Evolutionary conservation across 1,140 invertebrate genomes (phyloP).

Genomic region (Globodera ellingtonae): DNA sequence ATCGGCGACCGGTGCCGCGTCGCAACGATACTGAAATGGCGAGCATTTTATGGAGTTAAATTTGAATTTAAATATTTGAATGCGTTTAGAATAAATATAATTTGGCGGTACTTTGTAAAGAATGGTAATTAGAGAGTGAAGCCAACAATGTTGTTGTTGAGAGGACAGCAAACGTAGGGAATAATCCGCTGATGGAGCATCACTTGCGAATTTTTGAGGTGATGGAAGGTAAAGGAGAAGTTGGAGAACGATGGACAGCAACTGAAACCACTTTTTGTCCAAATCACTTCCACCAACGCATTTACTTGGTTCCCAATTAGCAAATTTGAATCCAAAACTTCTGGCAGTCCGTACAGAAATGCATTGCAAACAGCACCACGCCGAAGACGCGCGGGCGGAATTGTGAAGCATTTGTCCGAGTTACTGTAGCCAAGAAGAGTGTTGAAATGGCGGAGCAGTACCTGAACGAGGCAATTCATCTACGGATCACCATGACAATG

Average conservation of each 20-base stretch:
- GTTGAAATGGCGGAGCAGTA: conserved; percentile 88
- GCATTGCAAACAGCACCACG: conserved; percentile 73
- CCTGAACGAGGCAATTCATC: conserved; percentile 52
- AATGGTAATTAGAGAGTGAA: conserved; percentile 87
- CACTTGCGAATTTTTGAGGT: conserved; percentile 71
- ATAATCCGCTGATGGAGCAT: conserved; percentile 73
- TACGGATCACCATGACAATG: too few species aligned
- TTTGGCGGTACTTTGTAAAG: conserved; percentile 81
- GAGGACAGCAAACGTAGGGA: conserved; percentile 85
- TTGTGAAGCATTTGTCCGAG: conserved; percentile 83
- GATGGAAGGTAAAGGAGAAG: conserved; percentile 85
- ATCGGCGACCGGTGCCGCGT: conserved; percentile 76
- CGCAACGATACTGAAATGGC: conserved; percentile 82
- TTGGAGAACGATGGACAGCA: conserved; percentile 81
- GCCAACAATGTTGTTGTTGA: conserved; percentile 83
- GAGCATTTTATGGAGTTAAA: not conserved
- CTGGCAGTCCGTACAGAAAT: conserved; percentile 84
- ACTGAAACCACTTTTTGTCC: conserved; percentile 69
- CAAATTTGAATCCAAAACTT: conserved; percentile 67
- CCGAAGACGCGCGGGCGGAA: conserved; percentile 73
- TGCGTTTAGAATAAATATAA: too few species aligned
- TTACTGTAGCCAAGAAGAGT: conserved; percentile 89
- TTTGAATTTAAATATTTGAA: too few species aligned
- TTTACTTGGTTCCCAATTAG: conserved; percentile 80
- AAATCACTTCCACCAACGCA: not conserved